Percentiles rank a stretch among this genome's conserved stretches.
Conservation (phyloP, 1,140 invertebrate genomes). For the Bathynomus jamesi region DNA sequence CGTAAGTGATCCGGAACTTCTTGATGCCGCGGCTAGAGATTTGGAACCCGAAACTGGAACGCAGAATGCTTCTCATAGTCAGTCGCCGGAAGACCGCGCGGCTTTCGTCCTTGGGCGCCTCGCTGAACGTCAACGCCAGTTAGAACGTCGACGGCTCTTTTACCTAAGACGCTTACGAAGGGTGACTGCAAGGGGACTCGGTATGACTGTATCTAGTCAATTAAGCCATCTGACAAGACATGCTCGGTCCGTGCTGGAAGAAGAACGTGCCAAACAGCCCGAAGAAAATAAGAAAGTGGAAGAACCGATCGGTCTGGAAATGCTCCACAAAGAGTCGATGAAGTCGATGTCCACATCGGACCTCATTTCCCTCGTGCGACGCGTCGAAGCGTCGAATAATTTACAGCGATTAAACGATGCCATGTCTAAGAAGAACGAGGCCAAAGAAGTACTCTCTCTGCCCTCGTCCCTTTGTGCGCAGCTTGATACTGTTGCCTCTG, state of each 20-base stretch:
- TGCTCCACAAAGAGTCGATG: background rate
- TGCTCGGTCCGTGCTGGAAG: background rate
- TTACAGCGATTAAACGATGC: background rate
- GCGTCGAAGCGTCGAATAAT: slow-evolving; percentile 4
- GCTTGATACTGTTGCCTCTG: slow-evolving; percentile 46
- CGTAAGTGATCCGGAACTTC: background rate
- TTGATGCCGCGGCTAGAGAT: background rate
- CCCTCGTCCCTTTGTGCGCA: slow-evolving; percentile 37
- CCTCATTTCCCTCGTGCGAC: slow-evolving; percentile 34
- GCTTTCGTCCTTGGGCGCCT: background rate
- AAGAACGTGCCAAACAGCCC: background rate
- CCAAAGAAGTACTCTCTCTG: background rate
- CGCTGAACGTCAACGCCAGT: background rate
- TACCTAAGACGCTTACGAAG: background rate
- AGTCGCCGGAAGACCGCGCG: background rate
- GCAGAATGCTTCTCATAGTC: background rate
- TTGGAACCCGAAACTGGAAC: background rate
- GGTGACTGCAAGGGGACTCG: background rate
- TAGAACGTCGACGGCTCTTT: background rate
- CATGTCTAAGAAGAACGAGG: background rate
- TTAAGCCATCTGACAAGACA: background rate
- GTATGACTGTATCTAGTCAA: background rate
- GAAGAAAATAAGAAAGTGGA: background rate
- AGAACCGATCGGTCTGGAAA: background rate
- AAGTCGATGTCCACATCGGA: slow-evolving; percentile 13